Percentiles rank a stretch among this genome's conserved stretches.
Evolutionary conservation across 2,797 vertebrate species (phyloP).

Genomic region (Pseudochirops cupreus): DNA sequence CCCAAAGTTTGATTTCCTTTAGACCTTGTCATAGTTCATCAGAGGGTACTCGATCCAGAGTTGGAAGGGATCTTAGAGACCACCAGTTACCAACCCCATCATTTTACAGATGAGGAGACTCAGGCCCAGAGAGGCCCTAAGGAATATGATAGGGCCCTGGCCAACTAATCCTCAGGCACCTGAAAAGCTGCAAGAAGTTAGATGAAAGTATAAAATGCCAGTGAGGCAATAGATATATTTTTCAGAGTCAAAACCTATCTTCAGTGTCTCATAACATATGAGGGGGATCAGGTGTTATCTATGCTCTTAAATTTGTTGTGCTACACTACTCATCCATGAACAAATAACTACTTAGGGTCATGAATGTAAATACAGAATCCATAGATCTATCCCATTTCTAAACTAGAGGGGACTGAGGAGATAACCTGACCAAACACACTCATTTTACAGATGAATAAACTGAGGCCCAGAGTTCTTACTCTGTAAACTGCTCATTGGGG

Average conservation of each 20-base stretch:
- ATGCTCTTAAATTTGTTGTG: not conserved
- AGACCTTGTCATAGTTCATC: not conserved
- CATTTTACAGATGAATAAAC: not conserved
- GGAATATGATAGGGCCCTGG: not conserved
- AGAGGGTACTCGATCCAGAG: not conserved
- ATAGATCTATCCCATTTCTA: not conserved
- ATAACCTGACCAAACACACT: not conserved
- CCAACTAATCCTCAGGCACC: not conserved
- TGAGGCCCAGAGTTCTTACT: not conserved
- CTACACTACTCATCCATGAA: not conserved
- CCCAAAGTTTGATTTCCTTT: slow-evolving; percentile 20
- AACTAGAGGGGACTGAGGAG: not conserved
- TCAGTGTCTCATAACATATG: not conserved
- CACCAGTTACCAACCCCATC: not conserved
- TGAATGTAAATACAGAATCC: not conserved
- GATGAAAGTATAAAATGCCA: not conserved
- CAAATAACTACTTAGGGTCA: not conserved
- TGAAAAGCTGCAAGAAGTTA: not conserved
- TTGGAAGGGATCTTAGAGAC: not conserved
- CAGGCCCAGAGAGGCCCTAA: not conserved
- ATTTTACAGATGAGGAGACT: not conserved
- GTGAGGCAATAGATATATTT: not conserved
- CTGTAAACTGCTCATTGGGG: not conserved
- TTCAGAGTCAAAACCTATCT: too few species aligned
- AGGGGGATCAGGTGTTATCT: not conserved